Evolutionary conservation across 2,797 vertebrate genomes (phyloP).

Genomic region (Periophthalmus magnuspinnatus): DNA sequence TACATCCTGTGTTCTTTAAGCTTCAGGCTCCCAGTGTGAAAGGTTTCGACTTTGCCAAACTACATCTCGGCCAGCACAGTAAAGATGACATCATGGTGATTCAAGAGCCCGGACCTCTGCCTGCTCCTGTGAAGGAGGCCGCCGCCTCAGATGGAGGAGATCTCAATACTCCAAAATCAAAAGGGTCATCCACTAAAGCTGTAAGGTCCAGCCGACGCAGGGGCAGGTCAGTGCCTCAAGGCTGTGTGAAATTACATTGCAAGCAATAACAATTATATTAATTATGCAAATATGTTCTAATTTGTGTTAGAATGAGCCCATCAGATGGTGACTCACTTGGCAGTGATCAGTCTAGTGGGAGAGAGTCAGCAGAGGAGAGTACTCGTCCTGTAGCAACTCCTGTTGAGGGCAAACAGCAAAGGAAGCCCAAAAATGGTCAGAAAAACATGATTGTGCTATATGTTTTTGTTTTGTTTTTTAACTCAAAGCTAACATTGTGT

Average conservation of each 20-base stretch:
- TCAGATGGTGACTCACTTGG: constrained; percentile 92
- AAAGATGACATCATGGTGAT: constrained; percentile 95
- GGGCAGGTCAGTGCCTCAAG: constrained; percentile 80
- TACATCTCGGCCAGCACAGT: constrained; percentile 95
- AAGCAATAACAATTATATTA: neutral
- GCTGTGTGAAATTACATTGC: neutral
- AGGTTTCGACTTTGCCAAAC: constrained; percentile 97
- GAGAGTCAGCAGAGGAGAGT: constrained; percentile 87
- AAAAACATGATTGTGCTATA: neutral
- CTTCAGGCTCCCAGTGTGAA: constrained; percentile 95
- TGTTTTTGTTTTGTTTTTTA: constrained; percentile 15
- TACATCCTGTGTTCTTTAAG: constrained; percentile 63
- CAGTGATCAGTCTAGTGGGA: constrained; percentile 91
- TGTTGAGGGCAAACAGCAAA: constrained; percentile 81
- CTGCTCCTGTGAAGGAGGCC: constrained; percentile 86
- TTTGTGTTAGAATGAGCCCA: constrained; percentile 82
- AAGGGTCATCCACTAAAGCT: constrained; percentile 86
- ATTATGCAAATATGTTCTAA: neutral
- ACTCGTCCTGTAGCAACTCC: constrained; percentile 76
- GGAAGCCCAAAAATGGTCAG: constrained; percentile 82
- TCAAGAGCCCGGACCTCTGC: constrained; percentile 87
- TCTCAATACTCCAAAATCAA: constrained; percentile 90
- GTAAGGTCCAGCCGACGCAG: constrained; percentile 81
- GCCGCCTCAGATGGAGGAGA: constrained; percentile 91
- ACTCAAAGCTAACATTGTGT: neutral